Percentiles rank a stretch among this genome's conserved stretches.
phyloP scores from a whole-genome alignment of 2,888 invertebrate species.

The Drosophila austrosaltans region DNA sequence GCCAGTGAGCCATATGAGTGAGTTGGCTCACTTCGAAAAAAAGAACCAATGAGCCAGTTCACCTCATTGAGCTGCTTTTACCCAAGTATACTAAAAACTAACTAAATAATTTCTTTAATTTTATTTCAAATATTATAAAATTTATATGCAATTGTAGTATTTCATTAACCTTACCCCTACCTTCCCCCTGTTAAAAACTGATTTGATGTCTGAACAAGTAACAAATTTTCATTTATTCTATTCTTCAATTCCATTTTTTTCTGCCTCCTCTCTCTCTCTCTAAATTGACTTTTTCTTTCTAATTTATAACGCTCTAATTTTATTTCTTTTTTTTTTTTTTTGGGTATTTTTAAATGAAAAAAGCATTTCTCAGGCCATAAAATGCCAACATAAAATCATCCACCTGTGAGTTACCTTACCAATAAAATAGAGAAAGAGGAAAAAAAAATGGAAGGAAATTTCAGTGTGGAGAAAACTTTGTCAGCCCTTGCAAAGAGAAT shows the following conservation, averaged over 20 bases:
- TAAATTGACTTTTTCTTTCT: slow-evolving; percentile 55
- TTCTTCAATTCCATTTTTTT: slow-evolving; percentile 59
- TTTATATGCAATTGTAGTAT: too few relatives aligned
- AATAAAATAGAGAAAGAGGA: slow-evolving; percentile 7
- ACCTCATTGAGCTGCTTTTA: too few relatives aligned
- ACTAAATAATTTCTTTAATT: too few relatives aligned
- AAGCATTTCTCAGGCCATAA: slow-evolving; percentile 65
- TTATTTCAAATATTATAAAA: too few relatives aligned
- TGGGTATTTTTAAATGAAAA: slow-evolving; percentile 38
- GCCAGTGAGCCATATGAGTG: too few relatives aligned
- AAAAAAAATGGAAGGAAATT: slow-evolving; percentile 22
- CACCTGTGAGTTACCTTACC: slow-evolving; percentile 53
- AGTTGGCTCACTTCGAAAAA: too few relatives aligned
- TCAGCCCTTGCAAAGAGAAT: slow-evolving; percentile 11
- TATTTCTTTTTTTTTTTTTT: slow-evolving; percentile 38
- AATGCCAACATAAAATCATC: slow-evolving; percentile 69
- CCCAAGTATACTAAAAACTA: too few relatives aligned
- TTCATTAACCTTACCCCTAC: too few relatives aligned
- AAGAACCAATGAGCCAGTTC: too few relatives aligned
- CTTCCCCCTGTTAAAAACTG: too few relatives aligned
- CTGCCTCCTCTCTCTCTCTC: slow-evolving; percentile 27
- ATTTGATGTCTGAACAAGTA: too few relatives aligned
- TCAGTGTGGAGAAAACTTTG: not conserved
- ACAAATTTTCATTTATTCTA: slow-evolving; percentile 23
- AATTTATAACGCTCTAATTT: slow-evolving; percentile 52